Percentiles rank a stretch among this genome's conserved stretches.
Evolutionary conservation across 2,888 invertebrate species (phyloP).

Genomic region (Polydrusus pterygomalis): DNA sequence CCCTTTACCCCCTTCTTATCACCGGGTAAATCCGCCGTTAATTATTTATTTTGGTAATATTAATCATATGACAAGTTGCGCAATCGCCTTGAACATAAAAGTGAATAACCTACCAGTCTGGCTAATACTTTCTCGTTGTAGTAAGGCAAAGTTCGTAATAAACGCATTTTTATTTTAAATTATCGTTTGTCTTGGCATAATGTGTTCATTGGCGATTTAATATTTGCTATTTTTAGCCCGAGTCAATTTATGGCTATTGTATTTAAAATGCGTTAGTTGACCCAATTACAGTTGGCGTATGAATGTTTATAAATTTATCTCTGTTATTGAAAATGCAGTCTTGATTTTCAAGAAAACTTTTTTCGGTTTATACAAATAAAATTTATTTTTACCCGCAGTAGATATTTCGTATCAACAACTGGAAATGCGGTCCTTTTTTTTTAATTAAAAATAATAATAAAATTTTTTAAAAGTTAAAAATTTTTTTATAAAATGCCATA

Average conservation of each 20-base stretch:
- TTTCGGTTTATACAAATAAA: no score
- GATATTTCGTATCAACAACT: no score
- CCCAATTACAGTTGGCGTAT: constrained; percentile 8
- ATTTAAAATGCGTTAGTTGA: constrained; percentile 17
- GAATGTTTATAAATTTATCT: background rate
- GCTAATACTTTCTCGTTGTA: constrained; percentile 13
- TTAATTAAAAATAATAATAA: no score
- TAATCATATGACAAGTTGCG: background rate
- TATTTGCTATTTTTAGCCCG: constrained; percentile 21
- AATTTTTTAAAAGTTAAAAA: no score
- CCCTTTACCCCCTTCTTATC: no score
- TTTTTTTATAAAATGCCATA: no score
- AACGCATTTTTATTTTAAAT: constrained; percentile 6
- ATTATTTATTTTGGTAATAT: background rate
- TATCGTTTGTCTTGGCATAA: constrained; percentile 12
- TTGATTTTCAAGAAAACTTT: background rate
- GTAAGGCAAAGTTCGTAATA: constrained; percentile 12
- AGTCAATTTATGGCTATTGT: constrained; percentile 15
- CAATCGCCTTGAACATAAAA: constrained; percentile 12
- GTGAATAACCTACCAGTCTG: constrained; percentile 11
- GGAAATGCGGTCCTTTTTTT: no score
- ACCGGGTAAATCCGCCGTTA: no score
- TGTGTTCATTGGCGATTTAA: constrained; percentile 14
- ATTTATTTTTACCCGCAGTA: no score
- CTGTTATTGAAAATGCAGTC: constrained; percentile 2